Conservation (phyloP, 2,888 invertebrate species). For the Cryptophagus acutangulus region DNA sequence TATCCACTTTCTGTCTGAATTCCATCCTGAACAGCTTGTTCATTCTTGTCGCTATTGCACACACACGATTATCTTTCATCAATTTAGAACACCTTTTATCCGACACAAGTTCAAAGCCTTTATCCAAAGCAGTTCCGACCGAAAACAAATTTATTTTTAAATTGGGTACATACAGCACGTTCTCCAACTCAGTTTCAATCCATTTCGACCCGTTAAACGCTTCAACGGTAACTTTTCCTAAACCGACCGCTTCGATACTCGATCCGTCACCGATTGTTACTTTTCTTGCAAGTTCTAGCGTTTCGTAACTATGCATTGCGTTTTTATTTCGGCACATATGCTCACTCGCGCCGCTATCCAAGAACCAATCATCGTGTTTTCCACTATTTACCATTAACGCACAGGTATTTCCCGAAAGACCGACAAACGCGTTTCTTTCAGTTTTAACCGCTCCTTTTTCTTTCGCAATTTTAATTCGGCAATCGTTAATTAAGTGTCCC, state of each 20-base stretch:
- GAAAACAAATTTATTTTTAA: slow-evolving; percentile 27
- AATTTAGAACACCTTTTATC: slow-evolving; percentile 17
- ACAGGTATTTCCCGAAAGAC: too few relatives aligned
- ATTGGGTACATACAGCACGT: slow-evolving; percentile 24
- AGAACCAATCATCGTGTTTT: slow-evolving; percentile 18
- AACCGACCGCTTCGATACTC: slow-evolving; percentile 11
- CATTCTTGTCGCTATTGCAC: slow-evolving; percentile 9
- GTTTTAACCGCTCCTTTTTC: too few relatives aligned
- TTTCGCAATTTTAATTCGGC: too few relatives aligned
- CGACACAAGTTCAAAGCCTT: slow-evolving; percentile 20
- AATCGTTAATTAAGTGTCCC: too few relatives aligned
- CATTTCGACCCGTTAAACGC: slow-evolving; percentile 16
- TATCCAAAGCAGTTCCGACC: slow-evolving; percentile 21
- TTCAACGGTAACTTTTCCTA: slow-evolving; percentile 10
- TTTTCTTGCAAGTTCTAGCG: too few relatives aligned
- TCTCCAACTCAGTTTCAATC: slow-evolving; percentile 12
- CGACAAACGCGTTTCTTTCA: too few relatives aligned
- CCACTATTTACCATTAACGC: too few relatives aligned
- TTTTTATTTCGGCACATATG: slow-evolving; percentile 16
- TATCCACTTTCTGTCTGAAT: slow-evolving; percentile 10
- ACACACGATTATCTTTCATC: slow-evolving; percentile 11
- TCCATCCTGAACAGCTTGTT: slow-evolving; percentile 16
- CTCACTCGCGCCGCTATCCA: slow-evolving; percentile 19
- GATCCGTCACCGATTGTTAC: slow-evolving; percentile 16
- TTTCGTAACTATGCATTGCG: slow-evolving; percentile 8